Evolutionary conservation across 2,797 vertebrate species (phyloP).

Genomic region (Cheracebus regulus): DNA sequence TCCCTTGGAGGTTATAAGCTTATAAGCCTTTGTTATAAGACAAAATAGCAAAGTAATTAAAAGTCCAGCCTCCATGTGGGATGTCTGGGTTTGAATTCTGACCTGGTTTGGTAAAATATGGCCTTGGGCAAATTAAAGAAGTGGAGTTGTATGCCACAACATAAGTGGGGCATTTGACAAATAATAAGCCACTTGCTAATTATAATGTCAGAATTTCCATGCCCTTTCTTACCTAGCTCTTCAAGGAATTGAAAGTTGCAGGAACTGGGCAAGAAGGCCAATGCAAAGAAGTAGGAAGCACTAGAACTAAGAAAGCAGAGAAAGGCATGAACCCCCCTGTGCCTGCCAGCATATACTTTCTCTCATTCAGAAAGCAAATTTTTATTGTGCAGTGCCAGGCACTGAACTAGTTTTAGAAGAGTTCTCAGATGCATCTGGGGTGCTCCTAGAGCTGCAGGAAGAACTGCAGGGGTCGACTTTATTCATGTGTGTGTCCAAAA

Average conservation of each 20-base stretch:
- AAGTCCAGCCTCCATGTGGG: accelerated
- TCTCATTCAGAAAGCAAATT: background rate
- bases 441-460: background rate
- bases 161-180: background rate
- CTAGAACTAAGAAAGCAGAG: background rate
- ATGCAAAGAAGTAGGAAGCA: background rate
- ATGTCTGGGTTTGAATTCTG: background rate
- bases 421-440: background rate
- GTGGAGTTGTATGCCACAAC: accelerated
- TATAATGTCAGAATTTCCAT: background rate
- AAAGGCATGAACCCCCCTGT: background rate
- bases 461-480: background rate
- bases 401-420: background rate
- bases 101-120: background rate
- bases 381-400: background rate
- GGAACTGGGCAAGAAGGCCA: background rate
- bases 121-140: background rate
- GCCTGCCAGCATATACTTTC: background rate
- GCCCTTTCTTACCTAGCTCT: background rate
- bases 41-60: background rate
- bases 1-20: background rate
- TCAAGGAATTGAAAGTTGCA: background rate
- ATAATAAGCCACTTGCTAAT: background rate
- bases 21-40: background rate
- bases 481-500: background rate